phyloP scores from a whole-genome alignment of 2,797 vertebrate species.

The Bufotes viridis region DNA sequence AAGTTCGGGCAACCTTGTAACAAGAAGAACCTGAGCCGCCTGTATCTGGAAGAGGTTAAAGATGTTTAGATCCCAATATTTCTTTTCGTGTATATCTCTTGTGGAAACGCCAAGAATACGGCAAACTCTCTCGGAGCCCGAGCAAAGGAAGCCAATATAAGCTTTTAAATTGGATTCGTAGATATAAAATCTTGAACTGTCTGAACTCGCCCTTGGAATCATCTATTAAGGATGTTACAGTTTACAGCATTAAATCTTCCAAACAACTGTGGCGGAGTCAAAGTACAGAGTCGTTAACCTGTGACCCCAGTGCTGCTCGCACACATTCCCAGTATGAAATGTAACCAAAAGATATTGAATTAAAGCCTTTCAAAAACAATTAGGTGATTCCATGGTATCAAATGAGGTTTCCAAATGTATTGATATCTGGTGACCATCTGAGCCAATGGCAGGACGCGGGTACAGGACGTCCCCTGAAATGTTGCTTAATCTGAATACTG shows the following conservation, averaged over 20 bases:
- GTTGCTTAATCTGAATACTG: not conserved
- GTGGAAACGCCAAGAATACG: not conserved
- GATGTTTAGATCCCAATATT: not conserved
- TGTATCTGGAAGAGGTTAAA: not conserved
- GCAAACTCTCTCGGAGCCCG: not conserved
- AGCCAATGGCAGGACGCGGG: not conserved
- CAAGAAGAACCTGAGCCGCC: not conserved
- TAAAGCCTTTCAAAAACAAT: not conserved
- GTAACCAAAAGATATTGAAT: not conserved
- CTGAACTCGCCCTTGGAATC: constrained; percentile 19
- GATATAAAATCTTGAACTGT: constrained; percentile 38
- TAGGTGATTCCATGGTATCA: not conserved
- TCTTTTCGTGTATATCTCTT: not conserved
- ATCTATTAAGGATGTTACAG: constrained; percentile 33
- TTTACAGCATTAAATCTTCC: constrained; percentile 25
- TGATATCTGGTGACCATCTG: not conserved
- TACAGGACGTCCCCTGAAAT: too few species aligned
- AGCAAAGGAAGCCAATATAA: constrained; percentile 21
- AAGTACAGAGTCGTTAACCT: not conserved
- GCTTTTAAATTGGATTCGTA: constrained; percentile 28
- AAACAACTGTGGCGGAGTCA: not conserved
- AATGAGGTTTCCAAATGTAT: too few species aligned
- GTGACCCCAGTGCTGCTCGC: not conserved
- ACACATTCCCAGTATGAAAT: not conserved
- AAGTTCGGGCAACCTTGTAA: not conserved